Evolutionary conservation across 2,888 invertebrate species (phyloP).

Genomic region (Pammene fasciana): DNA sequence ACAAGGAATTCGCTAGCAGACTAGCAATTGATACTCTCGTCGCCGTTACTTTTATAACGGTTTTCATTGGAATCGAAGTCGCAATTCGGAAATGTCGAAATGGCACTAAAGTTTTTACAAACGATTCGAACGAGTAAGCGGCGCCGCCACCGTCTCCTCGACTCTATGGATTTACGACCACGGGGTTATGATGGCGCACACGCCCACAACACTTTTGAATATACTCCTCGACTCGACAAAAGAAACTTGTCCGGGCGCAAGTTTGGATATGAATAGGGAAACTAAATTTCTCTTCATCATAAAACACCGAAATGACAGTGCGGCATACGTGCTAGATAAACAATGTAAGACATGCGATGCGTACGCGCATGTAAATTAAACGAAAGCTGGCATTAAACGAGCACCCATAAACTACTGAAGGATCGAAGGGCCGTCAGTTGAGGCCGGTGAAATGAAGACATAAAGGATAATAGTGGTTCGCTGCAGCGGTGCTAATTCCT

Average conservation of each 20-base stretch:
- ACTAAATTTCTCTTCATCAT: constrained; percentile 43
- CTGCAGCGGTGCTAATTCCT: constrained; percentile 68
- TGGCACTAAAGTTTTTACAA: constrained; percentile 59
- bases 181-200: constrained; percentile 54
- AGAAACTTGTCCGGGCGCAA: constrained; percentile 44
- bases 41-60: constrained; percentile 26
- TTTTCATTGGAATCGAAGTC: constrained; percentile 31
- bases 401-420: constrained; percentile 46
- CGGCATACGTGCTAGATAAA: constrained; percentile 39
- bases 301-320: constrained; percentile 41
- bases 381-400: constrained; percentile 46
- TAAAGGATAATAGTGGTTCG: constrained; percentile 63
- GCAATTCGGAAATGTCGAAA: constrained; percentile 47
- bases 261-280: constrained; percentile 44
- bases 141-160: constrained; percentile 54
- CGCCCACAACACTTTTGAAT: constrained; percentile 52
- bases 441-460: constrained; percentile 67
- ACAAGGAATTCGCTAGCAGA: constrained; percentile 3
- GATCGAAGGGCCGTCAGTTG: constrained; percentile 52
- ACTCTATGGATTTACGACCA: constrained; percentile 58
- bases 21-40: constrained; percentile 1
- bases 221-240: constrained; percentile 42
- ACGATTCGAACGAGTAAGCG: constrained; percentile 52
- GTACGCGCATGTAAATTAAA: constrained; percentile 39
- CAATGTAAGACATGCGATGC: constrained; percentile 42